These are phyloP conservation scores for Philaenus spumarius DNA, from an alignment of 1,140 invertebrate genomes.

Conservation along the genomic window DNA sequence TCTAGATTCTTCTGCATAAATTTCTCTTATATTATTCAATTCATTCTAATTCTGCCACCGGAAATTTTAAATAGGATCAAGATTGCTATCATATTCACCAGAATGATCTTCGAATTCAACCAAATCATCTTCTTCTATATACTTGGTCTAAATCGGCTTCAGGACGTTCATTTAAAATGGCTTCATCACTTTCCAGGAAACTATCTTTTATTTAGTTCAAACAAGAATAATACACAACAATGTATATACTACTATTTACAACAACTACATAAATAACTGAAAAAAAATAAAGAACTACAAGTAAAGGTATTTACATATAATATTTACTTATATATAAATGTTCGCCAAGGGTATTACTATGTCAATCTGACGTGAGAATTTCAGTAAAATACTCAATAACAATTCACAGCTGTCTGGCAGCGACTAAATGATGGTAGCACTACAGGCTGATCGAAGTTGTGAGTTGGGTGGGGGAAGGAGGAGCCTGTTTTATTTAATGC, in stretches of 20 bases:
- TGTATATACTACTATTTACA: not conserved
- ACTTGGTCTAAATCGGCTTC: conserved; percentile 3
- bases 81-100: not conserved
- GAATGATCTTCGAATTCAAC: conserved; percentile 2
- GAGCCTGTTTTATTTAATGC: no score
- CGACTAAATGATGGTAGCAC: no score
- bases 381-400: no score
- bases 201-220: not conserved
- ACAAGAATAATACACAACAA: not conserved
- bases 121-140: conserved; percentile 1
- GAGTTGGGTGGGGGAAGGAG: no score
- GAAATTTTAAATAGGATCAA: not conserved
- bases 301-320: conserved; percentile 9
- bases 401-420: no score
- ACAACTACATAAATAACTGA: not conserved
- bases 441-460: no score
- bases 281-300: not conserved
- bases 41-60: not conserved
- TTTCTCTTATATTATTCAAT: not conserved
- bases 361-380: no score
- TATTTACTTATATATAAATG: conserved; percentile 1
- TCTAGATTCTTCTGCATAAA: not conserved
- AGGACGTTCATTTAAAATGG: not conserved
- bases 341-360: no score
- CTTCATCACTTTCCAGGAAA: not conserved